Conservation (phyloP, 2,797 vertebrate species). For the Gobionotothen gibberifrons region DNA sequence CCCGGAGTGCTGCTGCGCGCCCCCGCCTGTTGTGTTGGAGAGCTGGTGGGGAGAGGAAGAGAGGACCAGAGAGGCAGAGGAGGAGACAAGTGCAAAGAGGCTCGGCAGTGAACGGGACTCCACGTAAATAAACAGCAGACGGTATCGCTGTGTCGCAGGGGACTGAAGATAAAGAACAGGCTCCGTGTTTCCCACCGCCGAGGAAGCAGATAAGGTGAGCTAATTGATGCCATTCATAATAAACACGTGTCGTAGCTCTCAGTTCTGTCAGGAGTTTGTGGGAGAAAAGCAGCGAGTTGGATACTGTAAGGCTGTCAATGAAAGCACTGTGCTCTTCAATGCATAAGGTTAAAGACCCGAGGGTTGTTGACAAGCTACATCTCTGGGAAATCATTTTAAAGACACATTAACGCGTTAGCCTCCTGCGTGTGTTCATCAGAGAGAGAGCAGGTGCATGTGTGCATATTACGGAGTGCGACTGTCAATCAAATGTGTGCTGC, state of each 20-base stretch:
- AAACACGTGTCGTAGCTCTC: constrained; percentile 53
- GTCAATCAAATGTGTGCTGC: constrained; percentile 38
- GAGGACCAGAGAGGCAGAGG: constrained; percentile 67
- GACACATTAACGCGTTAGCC: not conserved
- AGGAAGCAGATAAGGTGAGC: constrained; percentile 56
- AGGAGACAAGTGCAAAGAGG: constrained; percentile 62
- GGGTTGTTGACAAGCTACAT: constrained; percentile 4
- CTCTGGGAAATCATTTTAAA: constrained; percentile 6
- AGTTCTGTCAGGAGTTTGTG: constrained; percentile 69
- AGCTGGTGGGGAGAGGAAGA: constrained; percentile 57
- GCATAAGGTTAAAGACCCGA: not conserved
- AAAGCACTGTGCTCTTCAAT: constrained; percentile 2
- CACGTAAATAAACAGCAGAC: constrained; percentile 51
- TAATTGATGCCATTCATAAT: constrained; percentile 5
- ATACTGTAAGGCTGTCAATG: constrained; percentile 25
- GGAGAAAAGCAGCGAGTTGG: constrained; percentile 35
- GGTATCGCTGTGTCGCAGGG: constrained; percentile 28
- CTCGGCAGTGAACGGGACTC: constrained; percentile 58
- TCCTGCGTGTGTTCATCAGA: constrained; percentile 8
- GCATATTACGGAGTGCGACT: constrained; percentile 23
- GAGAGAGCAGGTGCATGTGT: constrained; percentile 42
- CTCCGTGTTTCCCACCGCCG: constrained; percentile 37
- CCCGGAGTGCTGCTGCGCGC: constrained; percentile 67
- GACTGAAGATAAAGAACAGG: constrained; percentile 21
- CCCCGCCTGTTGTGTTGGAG: constrained; percentile 51